phyloP scores from a whole-genome alignment of 1,140 invertebrate species.

The Brachionus plicatilis region DNA sequence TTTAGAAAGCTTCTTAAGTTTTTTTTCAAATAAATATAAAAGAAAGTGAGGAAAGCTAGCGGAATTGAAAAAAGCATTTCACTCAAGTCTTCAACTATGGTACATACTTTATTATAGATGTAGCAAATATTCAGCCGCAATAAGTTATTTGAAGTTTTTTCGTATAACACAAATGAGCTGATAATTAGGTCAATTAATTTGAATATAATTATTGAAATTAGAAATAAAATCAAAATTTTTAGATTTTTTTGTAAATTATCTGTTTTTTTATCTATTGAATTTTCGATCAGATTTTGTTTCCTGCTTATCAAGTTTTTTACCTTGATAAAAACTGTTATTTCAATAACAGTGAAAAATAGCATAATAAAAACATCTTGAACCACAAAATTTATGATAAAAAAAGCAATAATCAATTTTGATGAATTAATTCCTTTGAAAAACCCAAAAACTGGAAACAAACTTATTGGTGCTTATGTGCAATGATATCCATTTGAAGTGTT shows the following conservation, averaged over 20 bases:
- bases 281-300: not conserved
- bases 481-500: not conserved
- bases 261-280: not conserved
- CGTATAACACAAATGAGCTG: not conserved
- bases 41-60: not conserved
- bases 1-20: not conserved
- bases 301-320: not conserved
- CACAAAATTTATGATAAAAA: not conserved
- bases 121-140: not conserved
- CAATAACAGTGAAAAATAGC: not conserved
- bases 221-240: not conserved
- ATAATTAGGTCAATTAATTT: not conserved
- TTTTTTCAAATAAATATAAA: not conserved
- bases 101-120: not conserved
- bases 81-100: not conserved
- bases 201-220: not conserved
- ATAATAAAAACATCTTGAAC: slow-evolving; percentile 1
- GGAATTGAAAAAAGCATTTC: not conserved
- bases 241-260: not conserved
- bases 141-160: not conserved
- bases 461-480: not conserved
- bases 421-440: not conserved
- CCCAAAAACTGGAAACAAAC: not conserved
- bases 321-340: not conserved
- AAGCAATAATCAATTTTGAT: not conserved